phyloP scores from a whole-genome alignment of 2,888 invertebrate species.

The Zelleria hepariella region DNA sequence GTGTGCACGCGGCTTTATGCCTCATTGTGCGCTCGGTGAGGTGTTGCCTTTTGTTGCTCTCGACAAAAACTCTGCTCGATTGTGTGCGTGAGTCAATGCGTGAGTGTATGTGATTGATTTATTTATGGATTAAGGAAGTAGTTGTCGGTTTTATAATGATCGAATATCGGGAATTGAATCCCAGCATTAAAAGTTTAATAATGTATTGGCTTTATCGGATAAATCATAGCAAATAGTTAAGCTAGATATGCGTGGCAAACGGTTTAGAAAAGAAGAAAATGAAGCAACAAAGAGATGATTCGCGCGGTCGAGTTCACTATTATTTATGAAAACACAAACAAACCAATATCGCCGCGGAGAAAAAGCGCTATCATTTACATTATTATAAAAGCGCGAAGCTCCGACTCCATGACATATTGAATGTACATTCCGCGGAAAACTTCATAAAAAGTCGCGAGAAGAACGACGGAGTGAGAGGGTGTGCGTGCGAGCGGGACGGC shows the following conservation, averaged over 20 bases:
- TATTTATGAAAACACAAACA: not conserved
- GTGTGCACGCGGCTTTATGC: not conserved
- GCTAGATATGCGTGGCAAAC: not conserved
- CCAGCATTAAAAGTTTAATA: not conserved
- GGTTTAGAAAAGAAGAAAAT: not conserved
- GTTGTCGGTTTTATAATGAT: not conserved
- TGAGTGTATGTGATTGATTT: constrained; percentile 5
- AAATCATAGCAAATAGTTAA: not conserved
- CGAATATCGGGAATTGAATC: not conserved
- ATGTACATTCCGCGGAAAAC: not conserved
- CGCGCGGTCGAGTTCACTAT: not conserved
- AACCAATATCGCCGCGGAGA: not conserved
- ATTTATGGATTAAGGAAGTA: not conserved
- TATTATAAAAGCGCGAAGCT: not conserved
- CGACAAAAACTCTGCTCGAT: not conserved
- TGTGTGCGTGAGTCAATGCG: constrained; percentile 1
- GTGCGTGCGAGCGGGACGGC: constrained; percentile 22
- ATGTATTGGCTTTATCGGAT: not conserved
- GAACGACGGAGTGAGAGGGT: constrained; percentile 12
- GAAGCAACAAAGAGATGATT: not conserved
- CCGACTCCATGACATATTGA: not conserved
- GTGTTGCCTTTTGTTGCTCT: not conserved
- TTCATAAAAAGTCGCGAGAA: constrained; percentile 50
- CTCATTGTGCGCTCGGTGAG: not conserved
- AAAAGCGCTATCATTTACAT: not conserved